These are phyloP conservation scores for Eutolmus rufibarbis DNA, from an alignment of 2,888 invertebrate genomes.

Conservation along the genomic window DNA sequence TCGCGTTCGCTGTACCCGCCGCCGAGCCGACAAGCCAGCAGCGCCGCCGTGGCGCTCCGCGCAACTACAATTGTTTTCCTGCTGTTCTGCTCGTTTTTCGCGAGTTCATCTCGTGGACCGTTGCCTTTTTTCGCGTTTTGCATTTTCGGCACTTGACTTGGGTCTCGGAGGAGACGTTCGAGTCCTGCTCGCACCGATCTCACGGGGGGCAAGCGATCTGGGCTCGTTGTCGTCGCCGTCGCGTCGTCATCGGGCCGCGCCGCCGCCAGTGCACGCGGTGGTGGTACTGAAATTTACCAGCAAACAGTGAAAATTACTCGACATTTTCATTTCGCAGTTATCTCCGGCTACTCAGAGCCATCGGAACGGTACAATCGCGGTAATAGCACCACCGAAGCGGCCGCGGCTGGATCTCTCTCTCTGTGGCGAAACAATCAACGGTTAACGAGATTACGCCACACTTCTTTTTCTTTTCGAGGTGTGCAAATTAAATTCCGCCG, in stretches of 20 bases:
- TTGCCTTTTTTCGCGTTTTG: neutral
- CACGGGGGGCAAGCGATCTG: neutral
- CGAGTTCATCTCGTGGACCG: neutral
- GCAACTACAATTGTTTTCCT: conserved; percentile 1
- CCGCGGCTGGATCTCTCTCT: neutral
- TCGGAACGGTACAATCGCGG: conserved; percentile 50
- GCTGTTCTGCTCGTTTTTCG: conserved; percentile 9
- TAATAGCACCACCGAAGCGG: neutral
- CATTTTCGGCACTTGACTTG: conserved; percentile 25
- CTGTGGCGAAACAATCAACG: neutral
- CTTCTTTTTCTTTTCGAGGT: neutral
- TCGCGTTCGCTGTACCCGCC: neutral
- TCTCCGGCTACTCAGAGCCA: conserved; percentile 58
- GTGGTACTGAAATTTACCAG: conserved; percentile 30
- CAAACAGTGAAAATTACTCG: conserved; percentile 45
- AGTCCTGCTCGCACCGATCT: conserved; percentile 3
- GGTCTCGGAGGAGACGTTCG: neutral
- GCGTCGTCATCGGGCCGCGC: neutral
- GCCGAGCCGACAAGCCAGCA: conserved; percentile 34
- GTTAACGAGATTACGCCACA: conserved; percentile 3
- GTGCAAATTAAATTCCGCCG: neutral
- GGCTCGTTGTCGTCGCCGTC: neutral
- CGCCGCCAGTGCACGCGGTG: conserved; percentile 19
- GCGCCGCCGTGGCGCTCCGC: neutral
- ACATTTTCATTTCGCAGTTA: conserved; percentile 55